Evolutionary conservation across 1,140 invertebrate species (phyloP).

Genomic region (Sinonovacula constricta): DNA sequence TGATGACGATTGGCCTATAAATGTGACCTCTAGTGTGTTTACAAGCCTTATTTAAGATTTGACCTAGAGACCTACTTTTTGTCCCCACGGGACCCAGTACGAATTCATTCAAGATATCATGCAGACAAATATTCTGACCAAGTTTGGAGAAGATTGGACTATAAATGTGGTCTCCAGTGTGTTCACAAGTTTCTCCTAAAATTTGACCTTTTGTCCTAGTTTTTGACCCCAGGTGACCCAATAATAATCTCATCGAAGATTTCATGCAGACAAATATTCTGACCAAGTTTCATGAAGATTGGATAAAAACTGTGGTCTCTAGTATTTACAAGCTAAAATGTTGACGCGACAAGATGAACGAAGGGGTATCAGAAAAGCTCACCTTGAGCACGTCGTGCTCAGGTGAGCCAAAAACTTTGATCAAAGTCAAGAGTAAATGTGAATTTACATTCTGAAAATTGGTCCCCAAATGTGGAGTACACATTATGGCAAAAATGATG

Average conservation of each 20-base stretch:
- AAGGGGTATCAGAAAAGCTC: not conserved
- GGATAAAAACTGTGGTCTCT: slow-evolving; percentile 6
- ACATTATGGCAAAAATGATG: no score
- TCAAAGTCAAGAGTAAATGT: no score
- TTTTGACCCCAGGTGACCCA: not conserved
- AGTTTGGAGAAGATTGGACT: not conserved
- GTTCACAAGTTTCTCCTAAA: not conserved
- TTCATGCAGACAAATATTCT: not conserved
- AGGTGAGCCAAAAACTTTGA: not conserved
- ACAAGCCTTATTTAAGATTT: no score
- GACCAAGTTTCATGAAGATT: not conserved
- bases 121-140: not conserved
- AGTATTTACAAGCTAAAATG: slow-evolving; percentile 8
- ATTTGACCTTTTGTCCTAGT: not conserved
- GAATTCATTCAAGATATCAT: not conserved
- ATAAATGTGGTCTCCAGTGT: not conserved
- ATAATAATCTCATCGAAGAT: not conserved
- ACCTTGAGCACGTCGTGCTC: not conserved
- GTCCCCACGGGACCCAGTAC: not conserved
- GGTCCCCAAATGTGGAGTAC: no score
- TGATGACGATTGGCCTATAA: no score
- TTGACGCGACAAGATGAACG: not conserved
- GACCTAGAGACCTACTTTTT: not conserved
- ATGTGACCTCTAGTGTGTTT: no score
- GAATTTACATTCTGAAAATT: no score